phyloP scores from a whole-genome alignment of 2,797 vertebrate species.

The Enteromius viviparus region DNA sequence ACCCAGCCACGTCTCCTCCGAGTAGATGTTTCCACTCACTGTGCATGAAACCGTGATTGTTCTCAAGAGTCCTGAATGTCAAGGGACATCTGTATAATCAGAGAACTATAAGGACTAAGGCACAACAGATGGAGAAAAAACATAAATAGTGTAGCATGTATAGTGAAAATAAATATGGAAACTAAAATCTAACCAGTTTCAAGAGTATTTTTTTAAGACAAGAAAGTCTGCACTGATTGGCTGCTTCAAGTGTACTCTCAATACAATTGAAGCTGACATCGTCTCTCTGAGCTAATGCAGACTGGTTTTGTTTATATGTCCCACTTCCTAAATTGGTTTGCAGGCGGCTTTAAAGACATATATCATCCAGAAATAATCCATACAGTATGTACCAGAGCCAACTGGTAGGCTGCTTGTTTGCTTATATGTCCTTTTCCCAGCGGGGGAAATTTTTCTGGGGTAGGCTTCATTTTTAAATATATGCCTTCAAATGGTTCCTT shows the following conservation, averaged over 20 bases:
- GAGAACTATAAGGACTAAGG: not conserved
- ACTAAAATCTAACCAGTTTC: not conserved
- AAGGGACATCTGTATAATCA: not conserved
- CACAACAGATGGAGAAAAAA: not conserved
- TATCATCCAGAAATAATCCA: constrained; percentile 27
- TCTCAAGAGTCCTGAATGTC: not conserved
- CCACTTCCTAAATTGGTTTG: constrained; percentile 43
- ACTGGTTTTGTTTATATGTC: constrained; percentile 7
- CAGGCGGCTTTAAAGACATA: not conserved
- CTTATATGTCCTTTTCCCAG: constrained; percentile 8
- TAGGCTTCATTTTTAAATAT: not conserved
- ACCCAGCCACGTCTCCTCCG: not conserved
- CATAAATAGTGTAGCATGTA: not conserved
- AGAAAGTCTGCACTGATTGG: not conserved
- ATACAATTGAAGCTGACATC: not conserved
- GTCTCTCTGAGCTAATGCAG: constrained; percentile 42
- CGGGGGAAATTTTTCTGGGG: not conserved
- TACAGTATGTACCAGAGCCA: constrained; percentile 13
- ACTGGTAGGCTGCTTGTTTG: not conserved
- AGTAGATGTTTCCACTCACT: not conserved
- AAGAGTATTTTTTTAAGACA: not conserved
- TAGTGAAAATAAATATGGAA: not conserved
- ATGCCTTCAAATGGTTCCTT: not conserved
- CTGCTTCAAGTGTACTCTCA: constrained; percentile 6
- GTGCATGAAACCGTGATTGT: not conserved